These are phyloP conservation scores for Synergus laeviventris DNA, from an alignment of 2,888 invertebrate species.

Conservation along the genomic window DNA sequence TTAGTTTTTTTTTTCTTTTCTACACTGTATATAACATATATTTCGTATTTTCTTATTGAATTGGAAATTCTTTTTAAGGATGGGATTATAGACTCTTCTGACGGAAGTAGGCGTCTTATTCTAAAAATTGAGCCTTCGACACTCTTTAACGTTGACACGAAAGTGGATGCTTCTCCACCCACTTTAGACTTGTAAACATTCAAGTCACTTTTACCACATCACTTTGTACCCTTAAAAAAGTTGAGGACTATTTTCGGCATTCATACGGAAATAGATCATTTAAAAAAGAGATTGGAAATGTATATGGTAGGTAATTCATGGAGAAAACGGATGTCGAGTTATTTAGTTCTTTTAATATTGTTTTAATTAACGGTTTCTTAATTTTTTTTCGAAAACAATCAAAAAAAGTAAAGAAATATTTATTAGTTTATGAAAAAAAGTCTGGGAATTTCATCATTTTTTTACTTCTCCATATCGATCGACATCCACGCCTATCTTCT, in stretches of 20 bases:
- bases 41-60: not conserved
- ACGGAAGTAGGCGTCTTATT: not conserved
- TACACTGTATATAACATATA: not conserved
- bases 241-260: not conserved
- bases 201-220: conserved; percentile 12
- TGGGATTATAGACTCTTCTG: not conserved
- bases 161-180: conserved; percentile 23
- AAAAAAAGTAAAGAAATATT: too few species aligned
- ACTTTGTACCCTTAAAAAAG: conserved; percentile 19
- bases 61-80: not conserved
- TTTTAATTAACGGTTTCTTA: too few species aligned
- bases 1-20: not conserved
- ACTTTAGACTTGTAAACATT: conserved; percentile 10
- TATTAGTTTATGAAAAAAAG: too few species aligned
- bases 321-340: too few species aligned
- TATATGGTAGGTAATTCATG: too few species aligned
- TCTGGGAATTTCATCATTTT: too few species aligned
- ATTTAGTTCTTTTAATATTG: too few species aligned
- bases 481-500: too few species aligned
- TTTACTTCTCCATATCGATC: too few species aligned
- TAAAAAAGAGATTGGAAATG: too few species aligned
- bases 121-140: conserved; percentile 3
- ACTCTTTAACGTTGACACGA: conserved; percentile 20
- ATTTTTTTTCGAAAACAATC: too few species aligned
- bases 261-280: not conserved